Percentiles rank a stretch among this genome's conserved stretches.
These are phyloP conservation scores for Pogonomyrmex californicus DNA, from an alignment of 1,140 invertebrate genomes.

Conservation along the genomic window DNA sequence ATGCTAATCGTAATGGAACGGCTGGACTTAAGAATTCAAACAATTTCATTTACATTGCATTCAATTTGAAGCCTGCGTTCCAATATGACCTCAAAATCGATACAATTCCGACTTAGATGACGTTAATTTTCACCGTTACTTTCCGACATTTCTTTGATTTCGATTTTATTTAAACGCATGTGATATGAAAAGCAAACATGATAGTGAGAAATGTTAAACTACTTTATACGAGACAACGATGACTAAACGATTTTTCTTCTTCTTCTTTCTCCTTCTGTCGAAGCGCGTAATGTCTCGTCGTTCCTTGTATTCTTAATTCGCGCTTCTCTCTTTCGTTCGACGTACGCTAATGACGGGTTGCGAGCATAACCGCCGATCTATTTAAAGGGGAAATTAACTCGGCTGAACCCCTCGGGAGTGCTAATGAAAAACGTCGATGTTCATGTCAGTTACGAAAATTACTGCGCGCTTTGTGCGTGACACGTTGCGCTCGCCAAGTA, in stretches of 20 bases:
- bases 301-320: conserved; percentile 58
- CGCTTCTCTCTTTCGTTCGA: conserved; percentile 67
- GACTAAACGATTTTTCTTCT: conserved; percentile 5
- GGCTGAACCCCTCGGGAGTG: conserved; percentile 61
- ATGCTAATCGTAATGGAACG: conserved; percentile 5
- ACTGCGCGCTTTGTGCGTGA: conserved; percentile 56
- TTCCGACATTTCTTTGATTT: background rate
- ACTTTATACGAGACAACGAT: background rate
- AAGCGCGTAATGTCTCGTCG: conserved; percentile 11
- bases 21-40: background rate
- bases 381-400: conserved; percentile 74
- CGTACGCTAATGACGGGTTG: conserved; percentile 69
- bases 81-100: conserved; percentile 31
- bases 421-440: conserved; percentile 72
- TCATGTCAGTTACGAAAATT: conserved; percentile 60
- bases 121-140: conserved; percentile 29
- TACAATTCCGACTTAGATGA: background rate
- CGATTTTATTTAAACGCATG: conserved; percentile 48
- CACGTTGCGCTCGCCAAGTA: conserved; percentile 35
- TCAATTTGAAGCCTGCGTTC: background rate
- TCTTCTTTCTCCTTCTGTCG: background rate
- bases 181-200: conserved; percentile 49
- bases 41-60: background rate
- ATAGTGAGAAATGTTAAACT: conserved; percentile 65
- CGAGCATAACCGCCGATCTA: conserved; percentile 69